Evolutionary conservation across 2,113 vertebrate species (phyloP).

Genomic region (Apeltes quadracus): DNA sequence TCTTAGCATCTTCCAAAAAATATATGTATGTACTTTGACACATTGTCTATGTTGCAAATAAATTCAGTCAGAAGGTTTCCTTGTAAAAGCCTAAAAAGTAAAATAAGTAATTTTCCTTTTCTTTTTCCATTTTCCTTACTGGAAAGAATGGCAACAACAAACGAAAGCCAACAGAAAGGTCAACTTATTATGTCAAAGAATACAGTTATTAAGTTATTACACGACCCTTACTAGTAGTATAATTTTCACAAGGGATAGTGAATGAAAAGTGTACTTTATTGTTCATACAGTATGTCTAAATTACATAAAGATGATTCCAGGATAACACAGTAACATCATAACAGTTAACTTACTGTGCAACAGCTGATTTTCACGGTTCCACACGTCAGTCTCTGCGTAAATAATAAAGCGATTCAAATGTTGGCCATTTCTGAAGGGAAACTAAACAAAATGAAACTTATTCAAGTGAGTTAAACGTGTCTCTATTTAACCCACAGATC

Average conservation of each 20-base stretch:
- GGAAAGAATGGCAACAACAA: not conserved
- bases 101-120: not conserved
- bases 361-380: slow-evolving; percentile 8
- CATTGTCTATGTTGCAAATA: not conserved
- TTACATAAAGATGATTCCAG: not conserved
- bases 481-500: not conserved
- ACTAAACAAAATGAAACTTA: not conserved
- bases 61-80: not conserved
- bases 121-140: no score
- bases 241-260: not conserved
- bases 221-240: not conserved
- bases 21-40: not conserved
- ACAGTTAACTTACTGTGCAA: slow-evolving; percentile 13
- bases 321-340: not conserved
- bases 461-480: not conserved
- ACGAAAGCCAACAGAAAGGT: not conserved
- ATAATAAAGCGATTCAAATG: not conserved
- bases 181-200: not conserved
- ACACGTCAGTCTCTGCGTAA: not conserved
- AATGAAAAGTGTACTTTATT: not conserved
- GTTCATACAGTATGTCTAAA: no score
- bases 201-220: not conserved
- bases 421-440: not conserved
- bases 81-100: not conserved
- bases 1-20: not conserved